phyloP scores from a whole-genome alignment of 2,888 invertebrate species.

The Andrena camellia region DNA sequence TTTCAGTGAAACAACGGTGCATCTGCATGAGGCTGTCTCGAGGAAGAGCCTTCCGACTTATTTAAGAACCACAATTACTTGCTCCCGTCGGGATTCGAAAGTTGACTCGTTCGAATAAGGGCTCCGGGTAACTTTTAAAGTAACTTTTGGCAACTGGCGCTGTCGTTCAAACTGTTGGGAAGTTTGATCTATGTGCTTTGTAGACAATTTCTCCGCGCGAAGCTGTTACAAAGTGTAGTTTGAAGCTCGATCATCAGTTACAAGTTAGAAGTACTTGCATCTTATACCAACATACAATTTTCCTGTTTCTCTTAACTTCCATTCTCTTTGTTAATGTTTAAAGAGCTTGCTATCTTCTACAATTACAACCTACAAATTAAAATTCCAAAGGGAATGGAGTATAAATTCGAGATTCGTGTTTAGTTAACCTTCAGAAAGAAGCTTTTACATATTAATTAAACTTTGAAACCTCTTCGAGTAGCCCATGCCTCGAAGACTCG shows the following conservation, averaged over 20 bases:
- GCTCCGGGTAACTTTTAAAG: background rate
- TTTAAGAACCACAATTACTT: background rate
- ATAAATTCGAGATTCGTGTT: no score
- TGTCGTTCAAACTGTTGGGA: background rate
- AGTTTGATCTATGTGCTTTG: background rate
- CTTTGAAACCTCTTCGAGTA: background rate
- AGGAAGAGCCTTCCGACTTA: background rate
- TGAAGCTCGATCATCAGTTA: background rate
- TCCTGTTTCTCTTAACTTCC: no score
- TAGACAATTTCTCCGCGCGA: background rate
- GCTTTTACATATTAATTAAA: background rate
- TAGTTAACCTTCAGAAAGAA: no score
- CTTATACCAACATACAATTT: no score
- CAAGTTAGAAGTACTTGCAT: background rate
- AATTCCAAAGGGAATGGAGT: no score
- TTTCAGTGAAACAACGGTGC: background rate
- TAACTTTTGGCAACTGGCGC: constrained; percentile 7
- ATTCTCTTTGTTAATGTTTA: no score
- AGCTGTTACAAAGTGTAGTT: background rate
- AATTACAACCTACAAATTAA: no score
- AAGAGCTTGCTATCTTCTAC: no score
- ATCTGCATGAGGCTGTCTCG: background rate
- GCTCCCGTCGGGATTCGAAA: background rate
- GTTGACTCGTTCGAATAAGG: background rate
- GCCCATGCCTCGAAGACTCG: background rate